A percentile compares a stretch with the other conserved stretches of the same genome.
Evolutionary conservation across 2,888 invertebrate species (phyloP).

Genomic region (Tetranychus piercei): DNA sequence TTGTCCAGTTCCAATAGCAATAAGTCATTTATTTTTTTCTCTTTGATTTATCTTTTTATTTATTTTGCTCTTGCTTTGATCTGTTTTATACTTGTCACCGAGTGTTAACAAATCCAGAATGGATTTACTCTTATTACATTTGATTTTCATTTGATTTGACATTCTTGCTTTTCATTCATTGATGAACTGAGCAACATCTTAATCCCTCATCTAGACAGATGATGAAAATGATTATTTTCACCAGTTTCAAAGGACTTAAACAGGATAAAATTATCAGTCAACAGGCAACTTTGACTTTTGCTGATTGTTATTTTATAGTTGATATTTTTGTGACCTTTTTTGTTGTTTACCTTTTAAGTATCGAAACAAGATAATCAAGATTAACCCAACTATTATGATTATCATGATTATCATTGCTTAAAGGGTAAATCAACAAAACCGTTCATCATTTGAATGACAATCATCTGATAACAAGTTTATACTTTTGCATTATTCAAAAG

Average conservation of each 20-base stretch:
- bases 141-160: neutral
- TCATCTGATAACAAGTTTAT: neutral
- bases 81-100: no score
- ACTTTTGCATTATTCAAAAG: no score
- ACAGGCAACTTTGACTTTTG: neutral
- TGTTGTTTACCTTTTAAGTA: no score
- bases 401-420: neutral
- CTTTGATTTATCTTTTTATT: no score
- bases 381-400: neutral
- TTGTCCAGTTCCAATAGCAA: neutral
- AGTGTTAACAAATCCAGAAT: neutral
- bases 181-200: neutral
- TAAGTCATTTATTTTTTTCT: no score
- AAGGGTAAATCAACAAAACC: neutral
- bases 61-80: no score
- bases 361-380: neutral
- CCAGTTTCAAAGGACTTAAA: no score
- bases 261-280: neutral
- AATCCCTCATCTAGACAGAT: neutral
- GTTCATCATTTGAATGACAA: neutral
- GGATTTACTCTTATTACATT: neutral
- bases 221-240: neutral
- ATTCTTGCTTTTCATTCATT: neutral
- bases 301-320: no score
- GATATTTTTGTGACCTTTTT: no score